Evolutionary conservation across 2,113 vertebrate species (phyloP), one percentile per base, ranked within the genome.

Genomic region (Gavialis gangeticus): DNA sequence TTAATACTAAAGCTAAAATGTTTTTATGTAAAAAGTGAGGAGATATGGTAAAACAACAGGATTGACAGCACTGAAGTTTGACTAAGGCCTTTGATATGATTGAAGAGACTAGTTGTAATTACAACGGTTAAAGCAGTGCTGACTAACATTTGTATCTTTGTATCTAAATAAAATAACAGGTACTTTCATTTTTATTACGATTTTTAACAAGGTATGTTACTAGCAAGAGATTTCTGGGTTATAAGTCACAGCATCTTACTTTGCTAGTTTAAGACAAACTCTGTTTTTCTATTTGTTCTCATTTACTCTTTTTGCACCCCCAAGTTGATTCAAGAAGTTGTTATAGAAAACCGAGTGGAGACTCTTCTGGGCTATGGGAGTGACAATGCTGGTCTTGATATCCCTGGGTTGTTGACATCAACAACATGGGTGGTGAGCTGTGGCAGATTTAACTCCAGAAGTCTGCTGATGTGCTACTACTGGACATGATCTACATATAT

Each of bases 81-180:
- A 85, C 10, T 15, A n/a, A 21, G 18, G 25, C 15, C 57, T 95
- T 91, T 82, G 66, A 60, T 62, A 82, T 11, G 34, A 56, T 46
- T 90, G 21, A 82, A 94, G 84, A 54, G 25, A 82, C 60, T 24
- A 64, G 82, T 6, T 62, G n/a, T 16, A 88, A 88, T 56, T 63
- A 66, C 27, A 86, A 87, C 5, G 82, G 21, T 16, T 80, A 58
- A 86, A 66, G 3, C 82, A 90, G 22, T 25, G 88, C 63, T 19
- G n/a, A 80, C 63, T 28, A 86, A 67, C 88, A 55, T 21, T 75
- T 88, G 66, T 18, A 10, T 93, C 63, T 94, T 94, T 85, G 66
- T 60, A 87, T 5, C 16, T 83, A 57, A 76, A 8, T 18, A 15
- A 21, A 85, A 84, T 64, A 87, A 81, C 46, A 15, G 0, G 4